phyloP scores from a whole-genome alignment of 1,140 invertebrate species.

The Dinothrombium tinctorium region DNA sequence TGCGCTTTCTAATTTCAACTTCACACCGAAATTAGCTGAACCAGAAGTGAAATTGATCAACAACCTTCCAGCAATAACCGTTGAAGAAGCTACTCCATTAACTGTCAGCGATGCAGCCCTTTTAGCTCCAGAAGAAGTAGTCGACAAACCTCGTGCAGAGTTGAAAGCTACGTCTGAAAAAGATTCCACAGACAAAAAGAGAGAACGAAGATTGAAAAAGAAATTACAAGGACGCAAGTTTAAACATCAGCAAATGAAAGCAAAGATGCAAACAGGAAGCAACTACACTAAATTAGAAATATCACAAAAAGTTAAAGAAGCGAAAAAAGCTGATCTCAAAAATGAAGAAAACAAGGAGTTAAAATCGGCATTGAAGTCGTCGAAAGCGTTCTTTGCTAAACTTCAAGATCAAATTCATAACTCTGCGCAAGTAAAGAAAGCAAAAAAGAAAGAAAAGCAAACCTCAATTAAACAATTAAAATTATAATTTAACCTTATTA shows the following conservation, averaged over 20 bases:
- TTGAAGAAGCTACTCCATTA: constrained; percentile 87
- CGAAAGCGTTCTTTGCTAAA: too few relatives aligned
- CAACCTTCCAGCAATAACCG: constrained; percentile 66
- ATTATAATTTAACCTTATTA: too few relatives aligned
- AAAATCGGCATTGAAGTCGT: too few relatives aligned
- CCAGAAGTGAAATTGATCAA: constrained; percentile 73
- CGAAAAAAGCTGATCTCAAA: too few relatives aligned
- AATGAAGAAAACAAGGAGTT: too few relatives aligned
- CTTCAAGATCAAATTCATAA: too few relatives aligned
- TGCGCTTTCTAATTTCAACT: constrained; percentile 77
- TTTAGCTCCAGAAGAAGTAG: constrained; percentile 78
- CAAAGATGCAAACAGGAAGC: too few relatives aligned
- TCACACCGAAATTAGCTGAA: constrained; percentile 56
- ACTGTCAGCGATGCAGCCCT: constrained; percentile 55
- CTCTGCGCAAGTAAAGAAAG: too few relatives aligned
- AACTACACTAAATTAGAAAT: too few relatives aligned
- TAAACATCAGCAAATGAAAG: background rate
- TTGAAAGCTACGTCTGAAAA: constrained; percentile 53
- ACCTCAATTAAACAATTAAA: too few relatives aligned
- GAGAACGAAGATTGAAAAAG: constrained; percentile 69
- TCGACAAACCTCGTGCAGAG: constrained; percentile 43
- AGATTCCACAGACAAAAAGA: constrained; percentile 61
- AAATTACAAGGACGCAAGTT: background rate
- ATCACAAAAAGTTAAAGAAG: too few relatives aligned
- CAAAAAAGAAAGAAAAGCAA: too few relatives aligned